Evolutionary conservation across 2,113 vertebrate species (phyloP), one percentile per base, ranked within the genome.

Genomic region (Xiphorhynchus elegans): DNA sequence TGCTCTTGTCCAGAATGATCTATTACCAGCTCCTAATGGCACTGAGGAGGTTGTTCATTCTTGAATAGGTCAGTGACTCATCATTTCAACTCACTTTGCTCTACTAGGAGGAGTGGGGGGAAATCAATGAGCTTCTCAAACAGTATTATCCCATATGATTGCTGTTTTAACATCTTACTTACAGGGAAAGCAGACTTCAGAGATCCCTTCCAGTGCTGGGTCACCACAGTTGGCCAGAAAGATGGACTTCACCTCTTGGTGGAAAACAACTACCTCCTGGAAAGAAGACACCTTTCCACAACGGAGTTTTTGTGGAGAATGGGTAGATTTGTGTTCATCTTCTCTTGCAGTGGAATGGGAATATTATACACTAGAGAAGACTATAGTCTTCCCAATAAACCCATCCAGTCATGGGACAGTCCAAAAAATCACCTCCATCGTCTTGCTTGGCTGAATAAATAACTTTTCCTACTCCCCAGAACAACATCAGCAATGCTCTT

Each of bases 1-100:
- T 79, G 68, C 89, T 64, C 86, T 68, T 81, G 50, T 60, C 69
- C 85, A 74, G 55, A 46, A 86, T 76, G 86, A 95, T 86, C 85
- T 87, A 91, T 75, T 31, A 76, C 55, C 68, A 86, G 39, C 56
- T 81, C 60, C 66, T 84, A 84, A 84, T 37, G 44, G 60, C 56
- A 53, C 70, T 4, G 28, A 77, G 68, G 26, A 88, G 76, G 72
- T 52, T 84, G 79, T 24, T 96, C 86, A 59, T 94, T 94, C 86
- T 78, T 9, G 0, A 93, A 70, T 17, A 91, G 87, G 89, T 95
- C 93, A 94, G 56, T 47, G 60, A 85, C 72, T 95, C 90, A 80
- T 83, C 78, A 67, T 63, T 94, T 96, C 87, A 96, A 97, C 70
- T 91, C 84, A 46, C 78, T 93, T 96, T 35, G 23, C 67, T 87